phyloP scores from a whole-genome alignment of 2,113 vertebrate species.

The Notothenia coriiceps region DNA sequence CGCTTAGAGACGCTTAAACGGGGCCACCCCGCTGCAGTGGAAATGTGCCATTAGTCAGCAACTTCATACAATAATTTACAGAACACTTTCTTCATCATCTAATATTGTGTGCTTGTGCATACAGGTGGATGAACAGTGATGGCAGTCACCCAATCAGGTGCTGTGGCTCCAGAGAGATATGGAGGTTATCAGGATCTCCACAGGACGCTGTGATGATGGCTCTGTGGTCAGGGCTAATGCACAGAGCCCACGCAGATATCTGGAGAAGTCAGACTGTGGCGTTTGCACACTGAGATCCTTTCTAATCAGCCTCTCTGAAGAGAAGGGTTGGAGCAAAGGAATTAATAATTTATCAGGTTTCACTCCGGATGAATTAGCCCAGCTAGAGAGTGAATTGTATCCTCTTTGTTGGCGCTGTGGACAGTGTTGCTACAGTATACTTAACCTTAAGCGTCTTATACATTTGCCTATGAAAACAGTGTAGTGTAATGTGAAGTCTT shows the following conservation, averaged over 20 bases:
- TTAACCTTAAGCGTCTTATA: constrained; percentile 8
- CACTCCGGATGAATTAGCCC: constrained; percentile 59
- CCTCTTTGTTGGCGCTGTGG: constrained; percentile 22
- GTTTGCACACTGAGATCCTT: constrained; percentile 25
- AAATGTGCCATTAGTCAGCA: no score
- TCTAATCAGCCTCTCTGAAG: constrained; percentile 51
- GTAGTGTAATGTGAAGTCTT: background rate
- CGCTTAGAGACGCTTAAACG: no score
- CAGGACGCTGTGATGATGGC: constrained; percentile 26
- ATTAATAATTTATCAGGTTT: constrained; percentile 72
- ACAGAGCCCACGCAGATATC: constrained; percentile 40
- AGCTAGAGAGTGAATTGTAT: constrained; percentile 51
- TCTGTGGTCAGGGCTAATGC: constrained; percentile 61
- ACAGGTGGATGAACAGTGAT: background rate
- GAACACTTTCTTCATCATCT: background rate
- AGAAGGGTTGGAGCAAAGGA: constrained; percentile 52
- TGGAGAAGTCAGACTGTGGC: constrained; percentile 14
- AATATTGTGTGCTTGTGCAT: no score
- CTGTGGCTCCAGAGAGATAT: constrained; percentile 9
- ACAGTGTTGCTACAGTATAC: constrained; percentile 9
- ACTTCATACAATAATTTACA: background rate
- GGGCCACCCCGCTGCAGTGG: no score
- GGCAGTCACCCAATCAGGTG: constrained; percentile 11
- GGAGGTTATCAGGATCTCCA: constrained; percentile 18
- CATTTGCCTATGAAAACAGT: constrained; percentile 9